Evolutionary conservation across 2,888 invertebrate genomes (phyloP).

Genomic region (Heliconius ethilla): DNA sequence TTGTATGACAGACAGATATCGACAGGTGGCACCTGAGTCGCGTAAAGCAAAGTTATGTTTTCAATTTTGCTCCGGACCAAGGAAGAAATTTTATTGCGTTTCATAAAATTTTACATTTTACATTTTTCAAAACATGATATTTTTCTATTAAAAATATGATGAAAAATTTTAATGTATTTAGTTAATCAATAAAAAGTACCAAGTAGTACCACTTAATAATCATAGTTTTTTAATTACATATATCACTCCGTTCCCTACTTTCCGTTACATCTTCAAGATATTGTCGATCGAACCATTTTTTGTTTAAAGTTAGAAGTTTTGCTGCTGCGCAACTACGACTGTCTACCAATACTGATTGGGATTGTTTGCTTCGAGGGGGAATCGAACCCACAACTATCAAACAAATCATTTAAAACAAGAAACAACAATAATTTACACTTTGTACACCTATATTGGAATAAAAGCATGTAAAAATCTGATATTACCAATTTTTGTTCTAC

Average conservation of each 20-base stretch:
- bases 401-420: neutral
- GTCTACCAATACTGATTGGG: too few relatives aligned
- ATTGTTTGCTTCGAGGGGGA: neutral
- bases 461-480: constrained; percentile 15
- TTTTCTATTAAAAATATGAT: neutral
- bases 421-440: neutral
- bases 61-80: constrained; percentile 55
- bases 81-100: constrained; percentile 35
- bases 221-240: too few relatives aligned
- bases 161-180: neutral
- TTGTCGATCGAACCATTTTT: too few relatives aligned
- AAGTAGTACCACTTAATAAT: too few relatives aligned
- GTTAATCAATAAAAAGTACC: neutral
- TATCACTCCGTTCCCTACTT: too few relatives aligned
- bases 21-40: constrained; percentile 54
- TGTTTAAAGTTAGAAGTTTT: too few relatives aligned
- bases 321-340: too few relatives aligned
- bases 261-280: too few relatives aligned
- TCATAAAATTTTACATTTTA: constrained; percentile 33
- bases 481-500: constrained; percentile 26
- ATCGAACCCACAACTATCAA: neutral
- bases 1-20: neutral
- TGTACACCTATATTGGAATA: neutral
- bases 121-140: neutral
- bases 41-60: constrained; percentile 64